phyloP scores from a whole-genome alignment of 2,797 vertebrate genomes.

The Antrozous pallidus region DNA sequence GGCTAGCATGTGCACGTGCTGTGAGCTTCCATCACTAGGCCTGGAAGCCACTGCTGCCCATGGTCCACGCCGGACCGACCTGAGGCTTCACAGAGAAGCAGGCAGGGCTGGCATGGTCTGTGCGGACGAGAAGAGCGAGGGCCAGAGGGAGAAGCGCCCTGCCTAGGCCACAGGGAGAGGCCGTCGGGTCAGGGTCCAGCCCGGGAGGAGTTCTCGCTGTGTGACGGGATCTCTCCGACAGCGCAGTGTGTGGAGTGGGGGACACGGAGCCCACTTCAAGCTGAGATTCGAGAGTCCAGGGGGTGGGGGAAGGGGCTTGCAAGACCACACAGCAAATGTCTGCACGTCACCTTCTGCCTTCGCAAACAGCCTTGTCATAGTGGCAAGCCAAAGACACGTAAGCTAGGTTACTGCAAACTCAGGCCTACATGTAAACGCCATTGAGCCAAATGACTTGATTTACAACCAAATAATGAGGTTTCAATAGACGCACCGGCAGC shows the following conservation, averaged over 20 bases:
- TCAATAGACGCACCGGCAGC: not conserved
- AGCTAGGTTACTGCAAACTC: not conserved
- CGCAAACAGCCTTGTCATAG: not conserved
- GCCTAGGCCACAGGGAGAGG: not conserved
- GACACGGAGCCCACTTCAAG: not conserved
- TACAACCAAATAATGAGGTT: constrained; percentile 47
- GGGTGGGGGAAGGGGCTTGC: not conserved
- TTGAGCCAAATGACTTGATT: constrained; percentile 4
- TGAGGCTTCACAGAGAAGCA: not conserved
- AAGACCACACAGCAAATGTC: not conserved
- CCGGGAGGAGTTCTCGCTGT: not conserved
- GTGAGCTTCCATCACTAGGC: not conserved
- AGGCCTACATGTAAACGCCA: not conserved
- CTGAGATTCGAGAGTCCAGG: not conserved
- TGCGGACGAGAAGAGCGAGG: not conserved
- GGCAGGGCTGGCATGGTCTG: not conserved
- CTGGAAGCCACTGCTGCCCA: not conserved
- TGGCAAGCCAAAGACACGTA: not conserved
- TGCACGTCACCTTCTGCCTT: not conserved
- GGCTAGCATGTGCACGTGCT: not conserved
- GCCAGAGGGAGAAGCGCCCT: not conserved
- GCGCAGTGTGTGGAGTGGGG: accelerated
- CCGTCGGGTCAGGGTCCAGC: not conserved
- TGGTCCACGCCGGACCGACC: not conserved
- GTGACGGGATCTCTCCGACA: not conserved